Evolutionary conservation across 2,888 invertebrate genomes (phyloP), one percentile per base, ranked within the genome.

Genomic region (Vesta saturnalis): DNA sequence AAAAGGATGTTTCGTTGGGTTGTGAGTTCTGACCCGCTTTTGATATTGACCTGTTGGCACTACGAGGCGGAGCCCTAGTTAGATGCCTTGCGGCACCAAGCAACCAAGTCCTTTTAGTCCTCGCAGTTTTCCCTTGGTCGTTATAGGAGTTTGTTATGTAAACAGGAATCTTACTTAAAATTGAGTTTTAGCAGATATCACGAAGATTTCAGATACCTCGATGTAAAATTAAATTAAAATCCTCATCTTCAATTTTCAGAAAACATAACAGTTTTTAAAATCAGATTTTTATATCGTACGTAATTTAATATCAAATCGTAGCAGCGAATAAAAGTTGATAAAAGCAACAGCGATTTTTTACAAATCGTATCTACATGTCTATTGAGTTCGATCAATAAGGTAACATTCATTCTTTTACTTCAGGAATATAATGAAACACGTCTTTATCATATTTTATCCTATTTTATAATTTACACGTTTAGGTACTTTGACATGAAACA

Each of bases 31-130:
- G 77, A 77, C 77, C 78, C 75, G 75, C 72, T 72, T 77, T 76
- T 76, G 73, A 78, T 77, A 78, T 78, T 78, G 78, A 78, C 78
- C 78, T 78, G 78, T 78, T 78, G 77, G 77, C 77, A 73, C 67
- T 71, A 71, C 72, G 75, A 77, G 78, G 78, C 77, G 78, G 77
- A 74, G 78, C 76, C 69, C 76, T 56, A 59, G 67, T 63, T 57
- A 59, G 67, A 60, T 57, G 71, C 68, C 64, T 69, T 67, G 69
- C 61, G 60, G 61, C 68, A 64, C 68, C 64, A 68, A 60, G 67
- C 68, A 69, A 61, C 64, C 64, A 52, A 65, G 64, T 69, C 62
- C 54, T 69, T 69, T 49, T 43, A 65, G 64, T 69, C 58, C 54
- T 69, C 65, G 61, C 61, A 65, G 64, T 65, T 69, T 69, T 69